Evolutionary conservation across 1,140 invertebrate genomes (phyloP).

Genomic region (Drosophila arizonae): DNA sequence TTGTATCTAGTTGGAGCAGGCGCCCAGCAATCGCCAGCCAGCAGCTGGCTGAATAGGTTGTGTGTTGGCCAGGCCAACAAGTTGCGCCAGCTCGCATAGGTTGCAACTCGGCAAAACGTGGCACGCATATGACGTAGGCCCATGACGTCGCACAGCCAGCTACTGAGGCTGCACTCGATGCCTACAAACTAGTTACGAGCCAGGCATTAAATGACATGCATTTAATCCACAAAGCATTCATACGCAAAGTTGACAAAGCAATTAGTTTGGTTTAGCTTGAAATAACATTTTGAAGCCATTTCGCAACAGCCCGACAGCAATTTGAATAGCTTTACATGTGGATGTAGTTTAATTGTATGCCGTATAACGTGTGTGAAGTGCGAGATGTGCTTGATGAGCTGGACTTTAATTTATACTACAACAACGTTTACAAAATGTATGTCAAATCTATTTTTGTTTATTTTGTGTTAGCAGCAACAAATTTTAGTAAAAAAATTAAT

Average conservation of each 20-base stretch:
- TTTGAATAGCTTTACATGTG: slow-evolving; percentile 34
- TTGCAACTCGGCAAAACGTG: slow-evolving; percentile 51
- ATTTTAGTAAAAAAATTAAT: too few relatives aligned
- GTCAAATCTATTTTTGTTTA: too few relatives aligned
- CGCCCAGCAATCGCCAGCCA: slow-evolving; percentile 69
- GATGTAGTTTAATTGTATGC: slow-evolving; percentile 2
- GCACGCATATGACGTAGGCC: slow-evolving; percentile 38
- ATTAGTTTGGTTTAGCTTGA: slow-evolving; percentile 49
- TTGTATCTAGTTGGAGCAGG: slow-evolving; percentile 82
- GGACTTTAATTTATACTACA: too few relatives aligned
- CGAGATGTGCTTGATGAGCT: too few relatives aligned
- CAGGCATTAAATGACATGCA: slow-evolving; percentile 35
- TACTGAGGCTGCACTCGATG: neutral
- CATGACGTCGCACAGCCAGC: slow-evolving; percentile 17
- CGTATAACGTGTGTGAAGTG: neutral
- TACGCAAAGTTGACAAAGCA: slow-evolving; percentile 45
- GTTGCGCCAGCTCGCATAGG: slow-evolving; percentile 33
- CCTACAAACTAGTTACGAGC: neutral
- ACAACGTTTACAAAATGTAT: too few relatives aligned
- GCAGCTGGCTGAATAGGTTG: slow-evolving; percentile 18
- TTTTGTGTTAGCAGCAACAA: too few relatives aligned
- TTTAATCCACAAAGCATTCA: slow-evolving; percentile 42
- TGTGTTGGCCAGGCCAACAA: slow-evolving; percentile 60
- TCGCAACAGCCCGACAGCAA: slow-evolving; percentile 53
- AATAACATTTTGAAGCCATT: slow-evolving; percentile 50